phyloP scores from a whole-genome alignment of 2,888 invertebrate genomes.

The Xestia xanthographa region DNA sequence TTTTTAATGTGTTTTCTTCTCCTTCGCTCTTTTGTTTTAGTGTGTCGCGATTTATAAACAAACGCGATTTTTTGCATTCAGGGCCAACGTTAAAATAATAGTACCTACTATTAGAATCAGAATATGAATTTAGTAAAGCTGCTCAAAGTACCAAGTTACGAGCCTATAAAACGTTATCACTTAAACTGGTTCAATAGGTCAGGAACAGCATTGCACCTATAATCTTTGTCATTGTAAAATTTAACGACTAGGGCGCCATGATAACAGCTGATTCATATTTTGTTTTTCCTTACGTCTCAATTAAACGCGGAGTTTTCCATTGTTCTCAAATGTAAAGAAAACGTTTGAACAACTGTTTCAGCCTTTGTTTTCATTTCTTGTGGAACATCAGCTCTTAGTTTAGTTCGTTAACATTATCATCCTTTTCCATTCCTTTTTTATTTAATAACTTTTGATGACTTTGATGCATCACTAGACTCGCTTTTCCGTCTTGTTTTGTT shows the following conservation, averaged over 20 bases:
- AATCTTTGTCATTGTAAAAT: conserved; percentile 6
- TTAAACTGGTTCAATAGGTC: not conserved
- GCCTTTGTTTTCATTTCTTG: not conserved
- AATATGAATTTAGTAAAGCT: not conserved
- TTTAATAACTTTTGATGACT: not conserved
- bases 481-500: not conserved
- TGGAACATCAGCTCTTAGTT: not conserved
- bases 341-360: conserved; percentile 18
- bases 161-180: conserved; percentile 9
- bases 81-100: not conserved
- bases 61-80: not conserved
- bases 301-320: conserved; percentile 26
- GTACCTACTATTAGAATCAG: not conserved
- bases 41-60: not conserved
- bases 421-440: not conserved
- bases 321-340: conserved; percentile 26
- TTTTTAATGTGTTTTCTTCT: not conserved
- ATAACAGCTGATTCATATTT: conserved; percentile 10
- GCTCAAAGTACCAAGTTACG: not conserved
- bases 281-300: conserved; percentile 17
- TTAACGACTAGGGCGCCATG: not conserved
- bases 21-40: not conserved
- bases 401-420: not conserved
- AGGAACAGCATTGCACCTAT: conserved; percentile 3
- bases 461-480: not conserved